These are phyloP conservation scores for Ivindomyrus marchei DNA, from an alignment of 2,113 vertebrate species.

Conservation along the genomic window DNA sequence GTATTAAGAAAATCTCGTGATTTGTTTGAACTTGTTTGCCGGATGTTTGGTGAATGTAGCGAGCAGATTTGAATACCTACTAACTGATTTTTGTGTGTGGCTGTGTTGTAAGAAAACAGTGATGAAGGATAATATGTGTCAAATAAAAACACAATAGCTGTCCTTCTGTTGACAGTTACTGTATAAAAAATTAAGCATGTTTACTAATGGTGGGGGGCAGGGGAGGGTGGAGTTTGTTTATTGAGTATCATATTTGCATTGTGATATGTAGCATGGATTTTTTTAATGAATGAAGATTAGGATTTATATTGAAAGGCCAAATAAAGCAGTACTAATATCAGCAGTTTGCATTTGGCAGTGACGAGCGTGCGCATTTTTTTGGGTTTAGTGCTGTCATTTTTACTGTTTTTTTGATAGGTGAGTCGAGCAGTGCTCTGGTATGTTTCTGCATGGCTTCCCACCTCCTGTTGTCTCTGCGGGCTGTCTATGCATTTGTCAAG, in stretches of 20 bases:
- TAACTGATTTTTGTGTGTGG: not conserved
- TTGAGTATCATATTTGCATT: not conserved
- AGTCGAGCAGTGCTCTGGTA: not conserved
- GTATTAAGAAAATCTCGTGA: not conserved
- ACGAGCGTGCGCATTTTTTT: not conserved
- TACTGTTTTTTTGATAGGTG: not conserved
- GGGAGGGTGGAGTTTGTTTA: not conserved
- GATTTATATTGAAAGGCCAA: not conserved
- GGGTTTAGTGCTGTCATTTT: not conserved
- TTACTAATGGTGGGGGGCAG: not conserved
- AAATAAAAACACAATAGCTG: not conserved
- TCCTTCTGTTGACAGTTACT: not conserved
- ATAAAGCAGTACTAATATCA: too few relatives aligned
- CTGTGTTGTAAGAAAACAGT: not conserved
- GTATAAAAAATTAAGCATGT: not conserved
- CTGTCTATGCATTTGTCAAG: not conserved
- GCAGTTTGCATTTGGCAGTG: not conserved
- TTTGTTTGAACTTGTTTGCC: not conserved
- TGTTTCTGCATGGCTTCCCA: not conserved
- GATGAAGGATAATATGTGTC: not conserved
- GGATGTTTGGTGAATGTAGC: not conserved
- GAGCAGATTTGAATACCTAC: not conserved
- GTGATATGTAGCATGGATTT: not conserved
- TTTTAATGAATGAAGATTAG: not conserved
- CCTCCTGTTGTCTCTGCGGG: not conserved